A percentile compares a stretch with the other conserved stretches of the same genome.
Evolutionary conservation across 2,797 vertebrate genomes (phyloP).

Genomic region (Sebastes taczanowskii): DNA sequence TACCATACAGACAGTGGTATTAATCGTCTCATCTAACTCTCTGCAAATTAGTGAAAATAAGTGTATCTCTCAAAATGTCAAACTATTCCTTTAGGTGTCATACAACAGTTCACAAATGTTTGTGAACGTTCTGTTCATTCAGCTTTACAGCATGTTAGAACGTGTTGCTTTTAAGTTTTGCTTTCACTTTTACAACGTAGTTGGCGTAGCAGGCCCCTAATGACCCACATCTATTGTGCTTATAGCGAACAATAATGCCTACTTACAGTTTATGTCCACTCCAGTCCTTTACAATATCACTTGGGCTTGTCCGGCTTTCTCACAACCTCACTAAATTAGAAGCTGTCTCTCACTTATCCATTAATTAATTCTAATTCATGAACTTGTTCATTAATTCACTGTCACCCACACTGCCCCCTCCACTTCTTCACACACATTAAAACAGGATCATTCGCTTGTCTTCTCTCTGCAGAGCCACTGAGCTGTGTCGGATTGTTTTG

Average conservation of each 20-base stretch:
- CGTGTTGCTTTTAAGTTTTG: too few species aligned
- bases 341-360: neutral
- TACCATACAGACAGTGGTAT: neutral
- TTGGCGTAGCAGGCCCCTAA: too few species aligned
- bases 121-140: neutral
- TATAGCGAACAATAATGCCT: too few species aligned
- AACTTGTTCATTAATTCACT: conserved; percentile 21
- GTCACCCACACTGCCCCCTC: neutral
- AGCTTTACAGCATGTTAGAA: accelerated
- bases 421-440: neutral
- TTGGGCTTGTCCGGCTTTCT: neutral
- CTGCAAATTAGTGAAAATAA: neutral
- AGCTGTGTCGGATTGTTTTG: neutral
- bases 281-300: neutral
- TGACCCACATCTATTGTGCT: too few species aligned
- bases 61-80: neutral
- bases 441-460: neutral
- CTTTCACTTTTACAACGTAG: too few species aligned
- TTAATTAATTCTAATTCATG: conserved; percentile 16
- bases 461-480: neutral
- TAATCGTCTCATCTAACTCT: neutral
- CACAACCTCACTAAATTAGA: neutral
- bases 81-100: neutral
- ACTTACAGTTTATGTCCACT: neutral
- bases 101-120: neutral